Evolutionary conservation across 2,888 invertebrate species (phyloP).

Genomic region (Ichneumoninae sp.): DNA sequence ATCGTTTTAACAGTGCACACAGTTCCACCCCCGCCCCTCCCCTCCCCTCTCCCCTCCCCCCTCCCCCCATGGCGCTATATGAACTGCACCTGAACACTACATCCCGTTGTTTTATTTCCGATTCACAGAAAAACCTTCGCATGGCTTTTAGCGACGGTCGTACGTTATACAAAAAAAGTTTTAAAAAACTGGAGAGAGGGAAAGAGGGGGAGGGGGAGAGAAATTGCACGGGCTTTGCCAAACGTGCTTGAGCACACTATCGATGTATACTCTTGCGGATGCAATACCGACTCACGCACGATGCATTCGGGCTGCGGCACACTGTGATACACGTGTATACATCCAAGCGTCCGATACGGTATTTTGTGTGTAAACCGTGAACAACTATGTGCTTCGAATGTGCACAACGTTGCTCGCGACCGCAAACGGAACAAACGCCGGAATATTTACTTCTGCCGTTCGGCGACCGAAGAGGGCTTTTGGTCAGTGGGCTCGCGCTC

Average conservation of each 20-base stretch:
- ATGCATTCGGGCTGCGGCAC: constrained; percentile 9
- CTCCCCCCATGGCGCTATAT: not conserved
- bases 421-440: constrained; percentile 69
- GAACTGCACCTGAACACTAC: constrained; percentile 9
- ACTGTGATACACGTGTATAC: constrained; percentile 3
- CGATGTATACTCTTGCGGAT: constrained; percentile 39
- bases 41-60: no score
- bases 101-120: constrained; percentile 53
- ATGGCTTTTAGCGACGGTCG: constrained; percentile 69
- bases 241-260: constrained; percentile 52
- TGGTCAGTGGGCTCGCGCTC: constrained; percentile 68
- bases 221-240: constrained; percentile 52
- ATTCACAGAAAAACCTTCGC: constrained; percentile 65
- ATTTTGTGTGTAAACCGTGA: constrained; percentile 50
- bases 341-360: constrained; percentile 38
- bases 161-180: constrained; percentile 71
- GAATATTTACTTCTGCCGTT: constrained; percentile 75
- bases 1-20: constrained; percentile 48
- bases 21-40: not conserved
- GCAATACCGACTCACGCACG: constrained; percentile 22
- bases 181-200: not conserved
- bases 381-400: constrained; percentile 58
- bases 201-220: constrained; percentile 7
- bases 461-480: constrained; percentile 30
- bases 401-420: constrained; percentile 53